Conservation (phyloP, 2,113 vertebrate genomes). For the Synchiropus splendidus region DNA sequence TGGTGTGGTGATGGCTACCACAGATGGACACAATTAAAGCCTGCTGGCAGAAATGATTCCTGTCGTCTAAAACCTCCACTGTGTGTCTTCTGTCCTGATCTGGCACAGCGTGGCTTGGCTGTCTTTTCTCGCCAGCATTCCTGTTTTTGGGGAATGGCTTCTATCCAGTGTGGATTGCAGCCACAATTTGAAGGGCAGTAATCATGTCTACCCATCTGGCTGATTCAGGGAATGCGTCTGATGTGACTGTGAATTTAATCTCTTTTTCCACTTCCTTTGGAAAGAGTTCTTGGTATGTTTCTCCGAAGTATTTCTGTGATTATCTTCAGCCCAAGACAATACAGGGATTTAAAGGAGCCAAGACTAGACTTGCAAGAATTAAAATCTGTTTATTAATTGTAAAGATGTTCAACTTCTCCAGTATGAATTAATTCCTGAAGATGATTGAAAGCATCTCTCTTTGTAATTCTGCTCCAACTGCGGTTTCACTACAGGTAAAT, state of each 20-base stretch:
- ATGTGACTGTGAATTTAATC: slow-evolving; percentile 48
- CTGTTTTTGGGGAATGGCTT: slow-evolving; percentile 20
- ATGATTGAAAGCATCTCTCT: no score
- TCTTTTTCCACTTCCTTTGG: no score
- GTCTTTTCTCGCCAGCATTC: slow-evolving; percentile 12
- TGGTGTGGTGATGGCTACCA: slow-evolving; percentile 11
- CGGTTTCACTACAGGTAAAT: no score
- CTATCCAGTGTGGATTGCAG: slow-evolving; percentile 11
- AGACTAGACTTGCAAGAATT: no score
- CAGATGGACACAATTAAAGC: slow-evolving; percentile 9
- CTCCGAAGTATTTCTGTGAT: no score
- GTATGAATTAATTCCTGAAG: no score
- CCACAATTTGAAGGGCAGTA: slow-evolving; percentile 28
- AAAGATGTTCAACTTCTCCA: no score
- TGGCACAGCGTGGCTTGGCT: slow-evolving; percentile 6
- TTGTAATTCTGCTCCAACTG: no score
- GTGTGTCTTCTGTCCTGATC: slow-evolving; percentile 16
- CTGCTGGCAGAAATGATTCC: slow-evolving; percentile 9
- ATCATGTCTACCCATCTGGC: slow-evolving; percentile 24
- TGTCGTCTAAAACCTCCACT: slow-evolving; percentile 1
- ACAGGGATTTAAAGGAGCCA: no score
- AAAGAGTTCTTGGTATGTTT: no score
- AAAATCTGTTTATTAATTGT: no score
- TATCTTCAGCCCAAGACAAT: no score
- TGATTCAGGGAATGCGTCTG: slow-evolving; percentile 24